Percentiles rank a stretch among this genome's conserved stretches.
phyloP scores from a whole-genome alignment of 2,888 invertebrate genomes.

The Leucophora obtusa region DNA sequence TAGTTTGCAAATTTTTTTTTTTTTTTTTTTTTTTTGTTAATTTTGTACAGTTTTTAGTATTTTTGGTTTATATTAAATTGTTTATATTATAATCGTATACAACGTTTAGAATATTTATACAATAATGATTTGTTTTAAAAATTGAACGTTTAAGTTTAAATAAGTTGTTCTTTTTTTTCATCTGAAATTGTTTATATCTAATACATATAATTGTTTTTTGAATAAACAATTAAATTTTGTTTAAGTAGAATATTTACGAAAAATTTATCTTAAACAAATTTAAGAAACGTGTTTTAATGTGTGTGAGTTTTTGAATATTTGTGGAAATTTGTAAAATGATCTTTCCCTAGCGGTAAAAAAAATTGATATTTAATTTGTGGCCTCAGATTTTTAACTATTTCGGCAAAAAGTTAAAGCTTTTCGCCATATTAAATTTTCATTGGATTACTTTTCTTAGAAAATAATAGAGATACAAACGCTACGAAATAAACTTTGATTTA shows the following conservation, averaged over 20 bases:
- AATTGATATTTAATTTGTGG: too few relatives aligned
- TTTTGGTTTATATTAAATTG: constrained; percentile 7
- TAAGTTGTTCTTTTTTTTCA: constrained; percentile 32
- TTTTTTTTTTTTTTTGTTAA: constrained; percentile 6
- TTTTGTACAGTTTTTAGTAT: neutral
- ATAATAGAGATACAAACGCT: too few relatives aligned
- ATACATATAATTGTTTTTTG: constrained; percentile 10
- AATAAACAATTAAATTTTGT: constrained; percentile 55
- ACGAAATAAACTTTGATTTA: too few relatives aligned
- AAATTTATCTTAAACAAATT: neutral
- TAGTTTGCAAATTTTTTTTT: neutral
- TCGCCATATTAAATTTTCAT: too few relatives aligned
- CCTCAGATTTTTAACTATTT: too few relatives aligned
- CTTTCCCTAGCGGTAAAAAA: too few relatives aligned
- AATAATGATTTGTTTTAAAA: neutral
- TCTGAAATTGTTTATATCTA: constrained; percentile 46
- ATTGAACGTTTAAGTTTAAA: constrained; percentile 40
- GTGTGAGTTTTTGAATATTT: neutral
- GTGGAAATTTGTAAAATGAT: too few relatives aligned
- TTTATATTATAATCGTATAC: constrained; percentile 35
- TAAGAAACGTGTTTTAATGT: constrained; percentile 5
- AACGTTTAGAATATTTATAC: constrained; percentile 28
- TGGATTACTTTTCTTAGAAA: too few relatives aligned
- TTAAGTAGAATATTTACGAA: constrained; percentile 37
- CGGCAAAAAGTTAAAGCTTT: too few relatives aligned